phyloP scores from a whole-genome alignment of 2,797 vertebrate species.

The Anabas testudineus region DNA sequence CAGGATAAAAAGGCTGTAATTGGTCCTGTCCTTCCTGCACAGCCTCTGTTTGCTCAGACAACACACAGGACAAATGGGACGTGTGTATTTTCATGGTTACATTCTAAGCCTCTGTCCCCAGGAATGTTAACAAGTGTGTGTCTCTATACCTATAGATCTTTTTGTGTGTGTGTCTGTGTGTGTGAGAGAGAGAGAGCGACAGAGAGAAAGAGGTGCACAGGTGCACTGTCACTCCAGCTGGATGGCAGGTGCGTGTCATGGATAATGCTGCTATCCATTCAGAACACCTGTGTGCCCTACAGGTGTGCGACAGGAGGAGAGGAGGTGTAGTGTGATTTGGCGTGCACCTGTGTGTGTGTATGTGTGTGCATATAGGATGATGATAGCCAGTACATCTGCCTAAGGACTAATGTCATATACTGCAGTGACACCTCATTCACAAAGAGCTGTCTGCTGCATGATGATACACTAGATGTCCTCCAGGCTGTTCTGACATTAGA shows the following conservation, averaged over 20 bases:
- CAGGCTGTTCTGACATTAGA: background rate
- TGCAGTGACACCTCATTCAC: slow-evolving; percentile 1
- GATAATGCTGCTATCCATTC: too few species aligned
- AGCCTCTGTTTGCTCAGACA: slow-evolving; percentile 82
- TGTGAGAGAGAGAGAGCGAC: too few species aligned
- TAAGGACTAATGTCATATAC: slow-evolving; percentile 12
- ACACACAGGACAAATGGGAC: slow-evolving; percentile 75
- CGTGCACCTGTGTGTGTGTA: slow-evolving; percentile 1
- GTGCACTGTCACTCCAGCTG: too few species aligned
- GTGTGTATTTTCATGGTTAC: slow-evolving; percentile 30
- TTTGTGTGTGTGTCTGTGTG: background rate
- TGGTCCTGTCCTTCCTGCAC: slow-evolving; percentile 73
- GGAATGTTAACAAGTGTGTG: slow-evolving; percentile 66
- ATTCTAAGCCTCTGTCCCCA: slow-evolving; percentile 37
- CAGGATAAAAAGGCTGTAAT: slow-evolving; percentile 80
- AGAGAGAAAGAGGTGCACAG: too few species aligned
- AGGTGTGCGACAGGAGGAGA: slow-evolving; percentile 41
- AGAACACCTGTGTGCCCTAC: slow-evolving; percentile 22
- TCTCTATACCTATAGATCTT: slow-evolving; percentile 38
- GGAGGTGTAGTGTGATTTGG: slow-evolving; percentile 4
- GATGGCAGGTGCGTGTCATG: too few species aligned
- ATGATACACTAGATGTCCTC: background rate
- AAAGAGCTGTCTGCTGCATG: background rate
- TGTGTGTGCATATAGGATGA: slow-evolving; percentile 8
- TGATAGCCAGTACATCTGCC: slow-evolving; percentile 1